These are phyloP conservation scores for Ciconia stormi DNA, from an alignment of 2,113 vertebrate genomes.

Conservation along the genomic window DNA sequence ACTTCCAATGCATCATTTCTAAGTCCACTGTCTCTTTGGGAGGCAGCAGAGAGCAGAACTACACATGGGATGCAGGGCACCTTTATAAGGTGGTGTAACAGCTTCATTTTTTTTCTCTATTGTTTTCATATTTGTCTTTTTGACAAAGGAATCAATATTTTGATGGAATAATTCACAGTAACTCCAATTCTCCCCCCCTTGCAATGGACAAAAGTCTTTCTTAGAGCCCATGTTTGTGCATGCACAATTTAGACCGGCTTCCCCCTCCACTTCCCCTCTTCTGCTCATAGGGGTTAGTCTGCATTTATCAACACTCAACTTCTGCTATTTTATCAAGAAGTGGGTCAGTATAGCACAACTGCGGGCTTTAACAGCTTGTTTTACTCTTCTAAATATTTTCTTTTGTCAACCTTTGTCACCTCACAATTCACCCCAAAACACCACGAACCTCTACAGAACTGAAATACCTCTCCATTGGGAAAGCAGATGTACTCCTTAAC, in stretches of 20 bases:
- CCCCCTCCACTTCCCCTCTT: not conserved
- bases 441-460: not conserved
- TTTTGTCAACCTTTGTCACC: not conserved
- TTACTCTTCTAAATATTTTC: not conserved
- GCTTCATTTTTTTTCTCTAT: not conserved
- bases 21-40: not conserved
- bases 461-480: not conserved
- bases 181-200: not conserved
- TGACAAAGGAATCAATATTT: not conserved
- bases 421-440: not conserved
- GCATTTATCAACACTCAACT: not conserved
- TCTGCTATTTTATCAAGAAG: not conserved
- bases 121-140: not conserved
- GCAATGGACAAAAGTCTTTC: rapidly evolving
- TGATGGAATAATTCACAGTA: not conserved
- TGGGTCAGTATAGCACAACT: not conserved
- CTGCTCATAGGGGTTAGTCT: not conserved
- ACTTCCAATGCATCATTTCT: not conserved
- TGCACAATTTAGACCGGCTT: not conserved
- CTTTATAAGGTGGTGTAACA: not conserved
- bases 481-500: not conserved
- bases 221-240: not conserved
- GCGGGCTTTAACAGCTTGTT: not conserved
- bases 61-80: not conserved
- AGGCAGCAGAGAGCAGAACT: not conserved